phyloP scores from a whole-genome alignment of 1,140 invertebrate genomes.

The Physella acuta region DNA sequence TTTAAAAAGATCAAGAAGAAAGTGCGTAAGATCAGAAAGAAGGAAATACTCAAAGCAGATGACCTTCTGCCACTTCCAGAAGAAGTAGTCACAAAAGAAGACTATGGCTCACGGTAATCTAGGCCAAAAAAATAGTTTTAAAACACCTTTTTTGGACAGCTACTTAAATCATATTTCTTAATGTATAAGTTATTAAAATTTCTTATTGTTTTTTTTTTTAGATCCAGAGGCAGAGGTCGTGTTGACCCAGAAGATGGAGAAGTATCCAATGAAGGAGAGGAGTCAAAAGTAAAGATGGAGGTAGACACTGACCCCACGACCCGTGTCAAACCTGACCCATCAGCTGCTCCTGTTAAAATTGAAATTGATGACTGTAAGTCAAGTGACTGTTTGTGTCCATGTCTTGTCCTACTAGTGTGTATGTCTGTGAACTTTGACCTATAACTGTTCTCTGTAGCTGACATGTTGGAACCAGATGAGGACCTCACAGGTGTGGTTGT shows the following conservation, averaged over 20 bases:
- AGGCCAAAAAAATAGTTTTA: no score
- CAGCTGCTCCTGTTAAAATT: neutral
- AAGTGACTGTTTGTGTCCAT: neutral
- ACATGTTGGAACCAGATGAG: slow-evolving; percentile 52
- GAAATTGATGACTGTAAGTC: slow-evolving; percentile 20
- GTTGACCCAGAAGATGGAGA: neutral
- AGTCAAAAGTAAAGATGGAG: neutral
- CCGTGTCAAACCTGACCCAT: neutral
- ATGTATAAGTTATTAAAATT: no score
- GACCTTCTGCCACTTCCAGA: slow-evolving; percentile 63
- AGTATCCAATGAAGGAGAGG: neutral
- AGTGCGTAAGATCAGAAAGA: slow-evolving; percentile 65
- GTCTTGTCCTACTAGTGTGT: neutral
- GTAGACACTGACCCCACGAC: neutral
- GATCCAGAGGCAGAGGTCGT: slow-evolving; percentile 2
- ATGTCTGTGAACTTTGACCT: slow-evolving; percentile 14
- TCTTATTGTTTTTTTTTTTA: neutral
- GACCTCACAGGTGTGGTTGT: slow-evolving; percentile 67
- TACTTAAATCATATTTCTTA: no score
- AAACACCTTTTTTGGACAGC: no score
- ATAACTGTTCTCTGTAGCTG: slow-evolving; percentile 5
- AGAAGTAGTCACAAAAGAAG: slow-evolving; percentile 53
- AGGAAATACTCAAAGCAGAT: slow-evolving; percentile 64
- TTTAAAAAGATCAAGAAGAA: slow-evolving; percentile 96
- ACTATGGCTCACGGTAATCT: slow-evolving; percentile 46